phyloP scores from a whole-genome alignment of 1,140 invertebrate genomes.

The Drosophila oshimai region DNA sequence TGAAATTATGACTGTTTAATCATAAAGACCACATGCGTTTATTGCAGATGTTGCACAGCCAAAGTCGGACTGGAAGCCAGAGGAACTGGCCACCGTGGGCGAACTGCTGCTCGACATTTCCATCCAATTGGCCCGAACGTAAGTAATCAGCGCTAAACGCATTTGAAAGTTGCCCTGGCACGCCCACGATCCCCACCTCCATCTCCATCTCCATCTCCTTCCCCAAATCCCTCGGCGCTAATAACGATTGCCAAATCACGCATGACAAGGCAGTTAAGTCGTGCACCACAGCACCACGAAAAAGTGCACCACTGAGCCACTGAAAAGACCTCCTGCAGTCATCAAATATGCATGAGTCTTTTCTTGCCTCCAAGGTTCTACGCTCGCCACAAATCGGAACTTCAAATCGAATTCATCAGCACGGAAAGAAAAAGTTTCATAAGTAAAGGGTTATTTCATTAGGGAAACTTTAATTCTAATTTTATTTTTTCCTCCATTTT shows the following conservation, averaged over 20 bases:
- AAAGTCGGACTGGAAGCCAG: constrained; percentile 89
- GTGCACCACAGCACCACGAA: constrained; percentile 21
- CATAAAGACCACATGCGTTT: background rate
- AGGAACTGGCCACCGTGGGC: constrained; percentile 92
- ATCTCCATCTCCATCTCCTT: background rate
- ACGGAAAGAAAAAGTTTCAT: background rate
- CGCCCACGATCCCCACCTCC: constrained; percentile 44
- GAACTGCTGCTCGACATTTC: constrained; percentile 93
- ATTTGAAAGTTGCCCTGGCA: constrained; percentile 69
- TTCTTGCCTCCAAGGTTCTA: constrained; percentile 61
- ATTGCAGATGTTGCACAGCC: constrained; percentile 88
- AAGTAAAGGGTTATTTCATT: too few species aligned
- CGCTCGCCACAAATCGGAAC: constrained; percentile 17
- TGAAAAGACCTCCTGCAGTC: constrained; percentile 44
- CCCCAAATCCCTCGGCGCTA: constrained; percentile 31
- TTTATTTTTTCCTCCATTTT: too few species aligned
- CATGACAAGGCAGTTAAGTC: constrained; percentile 63
- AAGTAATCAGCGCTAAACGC: constrained; percentile 83
- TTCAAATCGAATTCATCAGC: constrained; percentile 44
- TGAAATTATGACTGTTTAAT: background rate
- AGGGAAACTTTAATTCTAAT: too few species aligned
- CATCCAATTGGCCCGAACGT: constrained; percentile 92
- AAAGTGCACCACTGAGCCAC: constrained; percentile 11
- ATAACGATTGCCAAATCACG: constrained; percentile 61
- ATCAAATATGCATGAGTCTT: constrained; percentile 54